Base-by-base conservation (phyloP, 2,113 vertebrate species). In the Notothenia coriiceps region DNA sequence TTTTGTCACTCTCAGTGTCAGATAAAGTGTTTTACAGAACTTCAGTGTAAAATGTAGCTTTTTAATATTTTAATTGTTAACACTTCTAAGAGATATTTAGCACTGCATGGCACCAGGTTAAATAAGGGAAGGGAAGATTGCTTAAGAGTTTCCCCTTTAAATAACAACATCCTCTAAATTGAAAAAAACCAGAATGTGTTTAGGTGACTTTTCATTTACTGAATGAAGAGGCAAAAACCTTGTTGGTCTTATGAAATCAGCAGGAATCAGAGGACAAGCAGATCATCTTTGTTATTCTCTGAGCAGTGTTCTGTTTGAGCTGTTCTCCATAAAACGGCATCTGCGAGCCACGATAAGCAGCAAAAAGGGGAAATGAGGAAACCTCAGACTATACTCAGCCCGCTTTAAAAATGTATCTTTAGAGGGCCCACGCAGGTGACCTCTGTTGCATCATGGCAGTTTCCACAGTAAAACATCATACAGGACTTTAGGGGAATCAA, bases 341-440 rank as follows among this genome's bases (percentile, higher is more conserved):
- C 90, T 94, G 93, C 11, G 68, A 86, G 80, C 73, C 86, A 63
- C 74, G 92, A 95, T 93, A 94, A 94, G 93, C 77, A 63, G 55
- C 64, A 25, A 84, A 94, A 95, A 94, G 90, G 82, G 93, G 94
- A 95, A 95, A 91, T 88, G 91, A 89, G 88, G 82, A 94, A 95
- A 94, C 91, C 94, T 92, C 92, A 92, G 89, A 73, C 90, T 89
- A 88, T 87, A 88, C 86, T 84, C 81, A 90, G 80, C 83, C 77
- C 68, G 79, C 80, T 55, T 46, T 77, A 77, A 86, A 85, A 85
- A 84, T 86, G 79, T 80, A 75, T 92, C 84, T 90, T 70, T 68
- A 73, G 46, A 61, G 65, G 74, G 74, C 79, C 83, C 79, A 78
- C 0, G 56, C 91, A 91, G 85, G 90, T 93, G 86, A 91, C 76